phyloP scores from a whole-genome alignment of 2,113 vertebrate species.

The Brachyhypopomus gauderio region DNA sequence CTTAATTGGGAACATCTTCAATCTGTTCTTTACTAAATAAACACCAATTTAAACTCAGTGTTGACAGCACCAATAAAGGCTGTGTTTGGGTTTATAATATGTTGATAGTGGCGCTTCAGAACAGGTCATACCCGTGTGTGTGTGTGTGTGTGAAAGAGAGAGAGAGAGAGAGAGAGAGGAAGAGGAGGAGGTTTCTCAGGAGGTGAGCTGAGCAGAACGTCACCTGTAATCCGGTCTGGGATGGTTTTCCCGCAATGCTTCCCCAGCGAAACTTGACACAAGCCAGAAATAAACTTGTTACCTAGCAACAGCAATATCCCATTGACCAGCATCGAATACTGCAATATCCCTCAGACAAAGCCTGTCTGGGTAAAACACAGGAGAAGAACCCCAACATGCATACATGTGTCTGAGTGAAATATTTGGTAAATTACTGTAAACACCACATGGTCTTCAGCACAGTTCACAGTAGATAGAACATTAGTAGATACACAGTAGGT shows the following conservation, averaged over 20 bases:
- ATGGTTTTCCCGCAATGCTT: conserved; percentile 28
- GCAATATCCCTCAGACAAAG: conserved; percentile 22
- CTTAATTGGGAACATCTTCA: conserved; percentile 16
- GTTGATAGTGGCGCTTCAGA: not conserved
- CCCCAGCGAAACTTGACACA: conserved; percentile 42
- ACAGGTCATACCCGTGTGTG: conserved; percentile 5
- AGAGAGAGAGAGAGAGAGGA: not conserved
- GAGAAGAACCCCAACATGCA: not conserved
- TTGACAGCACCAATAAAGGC: conserved; percentile 24
- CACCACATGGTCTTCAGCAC: not conserved
- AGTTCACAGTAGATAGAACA: not conserved
- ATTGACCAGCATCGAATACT: conserved; percentile 63
- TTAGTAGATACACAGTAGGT: not conserved
- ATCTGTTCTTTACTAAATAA: not conserved
- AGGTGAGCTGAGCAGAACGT: not conserved
- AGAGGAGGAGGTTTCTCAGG: not conserved
- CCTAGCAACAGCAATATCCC: conserved; percentile 69
- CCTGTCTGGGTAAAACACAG: conserved; percentile 1
- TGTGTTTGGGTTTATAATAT: conserved; percentile 26
- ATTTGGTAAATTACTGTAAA: not conserved
- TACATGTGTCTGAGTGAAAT: not conserved
- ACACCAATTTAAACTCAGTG: not conserved
- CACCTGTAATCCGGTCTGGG: conserved; percentile 32
- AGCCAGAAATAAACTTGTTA: conserved; percentile 76
- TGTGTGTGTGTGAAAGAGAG: conserved; percentile 5